phyloP scores from a whole-genome alignment of 2,113 vertebrate genomes.

The Oenanthe melanoleuca region DNA sequence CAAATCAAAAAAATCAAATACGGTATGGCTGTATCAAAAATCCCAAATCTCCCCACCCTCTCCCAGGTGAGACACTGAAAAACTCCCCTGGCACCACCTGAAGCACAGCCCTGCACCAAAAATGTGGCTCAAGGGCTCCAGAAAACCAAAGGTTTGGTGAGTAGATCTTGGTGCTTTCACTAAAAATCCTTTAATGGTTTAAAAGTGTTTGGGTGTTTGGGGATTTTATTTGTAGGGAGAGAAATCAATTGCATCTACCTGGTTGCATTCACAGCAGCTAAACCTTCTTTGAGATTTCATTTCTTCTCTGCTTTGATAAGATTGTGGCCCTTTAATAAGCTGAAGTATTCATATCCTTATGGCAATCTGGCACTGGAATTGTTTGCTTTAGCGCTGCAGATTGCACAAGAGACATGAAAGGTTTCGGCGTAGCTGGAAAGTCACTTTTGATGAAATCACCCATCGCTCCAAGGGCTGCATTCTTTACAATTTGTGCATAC shows the following conservation, averaged over 20 bases:
- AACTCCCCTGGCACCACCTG: neutral
- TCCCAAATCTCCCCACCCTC: neutral
- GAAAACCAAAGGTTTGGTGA: neutral
- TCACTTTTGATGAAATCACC: slow-evolving; percentile 67
- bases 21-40: neutral
- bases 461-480: slow-evolving; percentile 33
- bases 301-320: slow-evolving; percentile 25
- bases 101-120: neutral
- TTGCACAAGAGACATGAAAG: slow-evolving; percentile 71
- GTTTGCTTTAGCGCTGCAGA: slow-evolving; percentile 67
- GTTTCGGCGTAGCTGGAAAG: slow-evolving; percentile 67
- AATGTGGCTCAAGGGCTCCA: neutral
- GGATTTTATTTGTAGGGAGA: neutral
- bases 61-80: neutral
- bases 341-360: slow-evolving; percentile 19
- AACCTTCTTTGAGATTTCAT: neutral
- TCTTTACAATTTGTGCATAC: slow-evolving; percentile 53
- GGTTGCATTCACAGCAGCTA: neutral
- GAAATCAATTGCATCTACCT: neutral
- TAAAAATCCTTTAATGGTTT: neutral
- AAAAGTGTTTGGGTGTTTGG: neutral
- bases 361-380: slow-evolving; percentile 60
- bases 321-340: slow-evolving; percentile 33
- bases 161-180: neutral
- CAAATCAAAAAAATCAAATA: neutral